Base-by-base conservation (phyloP, 2,113 vertebrate species). In the Pantherophis guttatus region DNA sequence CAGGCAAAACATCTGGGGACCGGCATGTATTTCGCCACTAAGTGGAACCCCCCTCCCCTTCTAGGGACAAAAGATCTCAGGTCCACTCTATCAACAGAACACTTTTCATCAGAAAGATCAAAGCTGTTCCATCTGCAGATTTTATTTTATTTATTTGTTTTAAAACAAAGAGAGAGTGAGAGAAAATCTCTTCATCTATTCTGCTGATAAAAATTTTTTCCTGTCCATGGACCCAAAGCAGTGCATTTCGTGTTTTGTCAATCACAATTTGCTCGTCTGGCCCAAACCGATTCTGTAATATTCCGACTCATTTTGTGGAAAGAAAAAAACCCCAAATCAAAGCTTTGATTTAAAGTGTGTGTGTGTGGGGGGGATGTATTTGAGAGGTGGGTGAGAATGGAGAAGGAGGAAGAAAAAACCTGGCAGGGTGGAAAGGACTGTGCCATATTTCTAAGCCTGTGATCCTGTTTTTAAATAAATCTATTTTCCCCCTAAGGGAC, bases 61-160 rank as follows among this genome's bases (percentile, higher is more conserved):
- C 89, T 96, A 81, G 91, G 95, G 96, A 97, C 96, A 97, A 97
- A 96, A 93, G 26, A 57, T 88, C 95, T 96, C 95, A 96, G 97
- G 97, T 97, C 97, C 95, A 52, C 95, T 96, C 97, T 96, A 96
- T 97, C 98, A 98, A 97, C 97, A 97, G 97, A 97, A 97, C 95
- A 95, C 96, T 97, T 97, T 97, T 97, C 94, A 96, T 95, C 94
- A 96, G 96, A 96, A 98, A 97, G 96, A 97, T 98, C 97, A 97
- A 98, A 98, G 96, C 96, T 0, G 1, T 97, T 97, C 97, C 96
- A 97, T 97, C 96, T 97, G 96, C 95, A 97, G 96, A 97, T 97
- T 97, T 97, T 96, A 96, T 96, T 95, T 52, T 58, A 58, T 57
- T 13, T 50, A 50, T 50, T 50, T 50, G 8, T 1, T 93, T 91